Conservation (phyloP, 1,140 invertebrate genomes). For the Plutomurus gul region DNA sequence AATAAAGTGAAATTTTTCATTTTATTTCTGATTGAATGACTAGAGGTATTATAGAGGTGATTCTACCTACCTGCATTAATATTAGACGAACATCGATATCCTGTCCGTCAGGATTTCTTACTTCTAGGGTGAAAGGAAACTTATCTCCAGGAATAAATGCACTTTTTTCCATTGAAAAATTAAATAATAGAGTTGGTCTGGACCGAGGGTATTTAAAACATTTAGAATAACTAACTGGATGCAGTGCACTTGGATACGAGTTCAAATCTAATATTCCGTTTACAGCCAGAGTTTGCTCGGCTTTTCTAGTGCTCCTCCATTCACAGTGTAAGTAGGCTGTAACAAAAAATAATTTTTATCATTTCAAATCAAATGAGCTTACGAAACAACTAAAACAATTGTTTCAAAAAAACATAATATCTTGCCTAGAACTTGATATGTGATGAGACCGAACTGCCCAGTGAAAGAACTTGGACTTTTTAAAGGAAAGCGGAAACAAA, state of each 20-base stretch:
- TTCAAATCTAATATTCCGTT: slow-evolving; percentile 23
- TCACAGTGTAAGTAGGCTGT: slow-evolving; percentile 4
- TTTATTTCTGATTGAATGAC: no score
- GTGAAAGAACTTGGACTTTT: slow-evolving; percentile 17
- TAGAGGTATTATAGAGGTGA: no score
- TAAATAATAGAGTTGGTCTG: neutral
- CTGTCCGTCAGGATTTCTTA: neutral
- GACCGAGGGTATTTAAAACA: slow-evolving; percentile 6
- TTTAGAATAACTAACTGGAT: slow-evolving; percentile 1
- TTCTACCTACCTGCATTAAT: neutral
- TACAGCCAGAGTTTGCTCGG: neutral
- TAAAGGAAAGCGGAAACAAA: neutral
- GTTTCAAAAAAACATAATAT: no score
- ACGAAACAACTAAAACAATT: no score
- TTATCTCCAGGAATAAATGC: neutral
- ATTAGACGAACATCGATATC: slow-evolving; percentile 10
- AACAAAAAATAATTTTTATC: no score
- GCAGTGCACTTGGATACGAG: neutral
- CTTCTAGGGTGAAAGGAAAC: neutral
- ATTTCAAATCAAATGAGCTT: no score
- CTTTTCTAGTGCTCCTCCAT: neutral
- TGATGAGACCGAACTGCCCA: neutral
- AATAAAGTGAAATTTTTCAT: neutral
- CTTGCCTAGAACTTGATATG: slow-evolving; percentile 14
- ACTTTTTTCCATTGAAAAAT: slow-evolving; percentile 12